Conservation (phyloP, 2,113 vertebrate genomes). For the Nyctereutes procyonoides region DNA sequence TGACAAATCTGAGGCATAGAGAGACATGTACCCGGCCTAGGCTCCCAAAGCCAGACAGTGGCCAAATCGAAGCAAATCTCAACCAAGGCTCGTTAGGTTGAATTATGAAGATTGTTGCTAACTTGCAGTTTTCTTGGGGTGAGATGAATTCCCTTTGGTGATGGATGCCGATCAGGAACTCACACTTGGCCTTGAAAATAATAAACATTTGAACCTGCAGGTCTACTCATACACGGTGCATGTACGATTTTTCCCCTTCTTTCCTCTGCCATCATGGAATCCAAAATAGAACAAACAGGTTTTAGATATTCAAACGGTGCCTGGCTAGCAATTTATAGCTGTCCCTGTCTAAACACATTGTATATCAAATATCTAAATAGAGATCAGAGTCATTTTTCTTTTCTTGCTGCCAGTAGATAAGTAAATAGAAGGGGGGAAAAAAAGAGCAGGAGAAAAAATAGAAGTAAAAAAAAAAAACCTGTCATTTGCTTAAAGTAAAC, state of each 20-base stretch:
- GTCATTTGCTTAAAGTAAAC: conserved; percentile 68
- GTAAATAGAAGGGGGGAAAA: conserved; percentile 45
- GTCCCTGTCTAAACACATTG: conserved; percentile 31
- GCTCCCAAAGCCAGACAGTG: background rate
- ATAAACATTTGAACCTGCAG: conserved; percentile 52
- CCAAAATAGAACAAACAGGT: background rate
- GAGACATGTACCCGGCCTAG: rapidly evolving
- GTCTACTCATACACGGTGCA: background rate
- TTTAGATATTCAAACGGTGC: conserved; percentile 8
- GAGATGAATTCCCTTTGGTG: background rate
- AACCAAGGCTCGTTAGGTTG: background rate
- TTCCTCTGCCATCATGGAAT: conserved; percentile 19
- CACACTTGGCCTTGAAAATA: conserved; percentile 24
- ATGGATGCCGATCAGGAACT: conserved; percentile 47
- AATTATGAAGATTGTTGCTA: background rate
- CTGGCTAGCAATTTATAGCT: conserved; percentile 57
- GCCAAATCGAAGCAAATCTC: background rate
- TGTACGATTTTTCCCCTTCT: background rate
- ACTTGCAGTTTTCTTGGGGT: background rate
- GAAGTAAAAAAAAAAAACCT: conserved; percentile 33
- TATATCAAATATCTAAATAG: conserved; percentile 56
- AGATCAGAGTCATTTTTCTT: conserved; percentile 67
- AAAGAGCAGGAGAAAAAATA: conserved; percentile 48
- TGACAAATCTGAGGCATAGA: background rate
- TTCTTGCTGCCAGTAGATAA: conserved; percentile 58